Base-by-base conservation (phyloP, 1,140 invertebrate genomes). In the Mamestra configurata region DNA sequence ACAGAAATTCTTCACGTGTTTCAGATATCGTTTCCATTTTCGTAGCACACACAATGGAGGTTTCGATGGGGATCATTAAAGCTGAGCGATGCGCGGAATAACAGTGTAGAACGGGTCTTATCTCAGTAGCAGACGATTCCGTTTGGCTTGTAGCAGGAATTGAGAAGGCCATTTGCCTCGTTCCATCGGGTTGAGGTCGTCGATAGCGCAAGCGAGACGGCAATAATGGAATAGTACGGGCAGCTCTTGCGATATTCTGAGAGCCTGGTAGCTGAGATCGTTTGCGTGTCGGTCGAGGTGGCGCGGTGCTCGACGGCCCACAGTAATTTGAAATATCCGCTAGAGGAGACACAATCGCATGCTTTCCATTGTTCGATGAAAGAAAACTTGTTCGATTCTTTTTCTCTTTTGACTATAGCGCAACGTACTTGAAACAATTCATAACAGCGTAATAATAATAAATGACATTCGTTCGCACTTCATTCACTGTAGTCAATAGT, bases 251-350 rank as follows among this genome's bases (percentile, higher is more conserved):
- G 22, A 10, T 73, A 10, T 85, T 87, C 86, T 95, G 91, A 10
- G 35, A 13, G 82, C 93, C 92, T 95, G 82, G 93, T 95, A 90
- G 24, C 59, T 79, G 86, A 87, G 93, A 95, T 94, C 93, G 92
- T 86, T 93, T 89, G 92, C 92, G 91, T 94, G 89, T 94, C 92
- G 92, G 91, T 85, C 91, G 92, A 91, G 91, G 92, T 90, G 92
- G 73, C 73, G 73, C 73, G 57, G 40, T 76, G 73, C 73, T 76
- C 73, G 57, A 43, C 24, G 43, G 18, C 15, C n/a, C 57, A 11
- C 43, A 76, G 57, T 61, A 10, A 40, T 61, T 76, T 49, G 8
- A 57, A 76, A 76, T 49, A 61, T 76, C 57, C 73, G 43, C 71
- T 73, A 59, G 71, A 73, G 71, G 71, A 75, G 73, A 46, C 57